phyloP scores from a whole-genome alignment of 2,888 invertebrate genomes.

The Abrostola triplasia region DNA sequence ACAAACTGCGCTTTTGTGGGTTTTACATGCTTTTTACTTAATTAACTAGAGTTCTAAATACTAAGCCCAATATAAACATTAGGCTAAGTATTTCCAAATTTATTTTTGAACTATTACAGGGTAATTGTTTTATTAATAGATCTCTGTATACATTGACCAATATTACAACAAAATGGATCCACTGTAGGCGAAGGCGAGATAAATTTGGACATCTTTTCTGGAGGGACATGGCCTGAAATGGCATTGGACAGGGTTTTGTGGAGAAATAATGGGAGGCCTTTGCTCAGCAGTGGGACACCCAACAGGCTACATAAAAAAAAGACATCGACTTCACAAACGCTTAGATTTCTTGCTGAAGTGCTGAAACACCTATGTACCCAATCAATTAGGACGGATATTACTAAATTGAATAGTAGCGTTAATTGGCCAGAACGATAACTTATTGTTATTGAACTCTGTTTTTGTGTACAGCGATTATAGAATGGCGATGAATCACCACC shows the following conservation, averaged over 20 bases:
- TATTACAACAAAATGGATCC: no score
- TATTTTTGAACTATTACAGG: no score
- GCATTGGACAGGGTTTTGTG: no score
- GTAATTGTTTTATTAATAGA: no score
- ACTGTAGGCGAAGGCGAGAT: no score
- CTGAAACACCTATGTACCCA: slow-evolving; percentile 20
- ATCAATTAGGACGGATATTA: slow-evolving; percentile 40
- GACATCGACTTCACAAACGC: background rate
- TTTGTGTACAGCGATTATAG: slow-evolving; percentile 46
- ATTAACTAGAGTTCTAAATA: no score
- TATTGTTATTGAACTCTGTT: slow-evolving; percentile 48
- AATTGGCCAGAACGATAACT: slow-evolving; percentile 40
- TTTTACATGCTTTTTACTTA: slow-evolving; percentile 19
- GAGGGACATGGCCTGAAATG: no score
- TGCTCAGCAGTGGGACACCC: no score
- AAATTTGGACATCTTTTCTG: no score
- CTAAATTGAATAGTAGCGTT: slow-evolving; percentile 42
- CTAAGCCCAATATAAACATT: no score
- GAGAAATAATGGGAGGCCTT: no score
- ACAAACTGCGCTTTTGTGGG: slow-evolving; percentile 12
- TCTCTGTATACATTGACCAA: background rate
- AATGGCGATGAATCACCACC: slow-evolving; percentile 62
- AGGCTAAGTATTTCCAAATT: background rate
- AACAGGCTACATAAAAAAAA: no score
- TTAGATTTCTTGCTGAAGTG: background rate